phyloP scores from a whole-genome alignment of 2,888 invertebrate species.

The Limulus polyphemus region DNA sequence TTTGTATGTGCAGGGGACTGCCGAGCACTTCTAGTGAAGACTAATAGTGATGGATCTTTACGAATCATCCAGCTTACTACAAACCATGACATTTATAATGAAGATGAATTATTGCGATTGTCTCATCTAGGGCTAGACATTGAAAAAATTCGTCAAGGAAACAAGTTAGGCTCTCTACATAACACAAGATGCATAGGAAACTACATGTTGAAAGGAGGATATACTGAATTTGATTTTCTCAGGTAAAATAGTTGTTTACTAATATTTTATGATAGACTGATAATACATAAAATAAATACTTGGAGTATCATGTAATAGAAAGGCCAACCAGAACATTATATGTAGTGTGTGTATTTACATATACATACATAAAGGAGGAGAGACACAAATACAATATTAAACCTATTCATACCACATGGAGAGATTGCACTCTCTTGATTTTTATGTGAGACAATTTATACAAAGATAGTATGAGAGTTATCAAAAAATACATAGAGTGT shows the following conservation, averaged over 20 bases:
- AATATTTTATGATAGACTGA: not conserved
- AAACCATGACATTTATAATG: slow-evolving; percentile 71
- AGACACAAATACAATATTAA: no score
- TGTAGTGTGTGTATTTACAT: no score
- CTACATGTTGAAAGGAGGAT: slow-evolving; percentile 71
- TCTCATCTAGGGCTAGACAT: slow-evolving; percentile 60
- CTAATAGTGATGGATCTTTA: slow-evolving; percentile 60
- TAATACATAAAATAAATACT: not conserved
- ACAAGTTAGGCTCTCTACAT: slow-evolving; percentile 56
- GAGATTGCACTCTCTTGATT: no score
- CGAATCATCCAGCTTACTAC: slow-evolving; percentile 66
- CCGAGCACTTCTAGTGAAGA: slow-evolving; percentile 64
- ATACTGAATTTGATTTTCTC: slow-evolving; percentile 65
- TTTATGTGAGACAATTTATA: no score
- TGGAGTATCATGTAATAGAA: no score
- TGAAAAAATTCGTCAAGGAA: slow-evolving; percentile 53
- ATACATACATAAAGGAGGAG: no score
- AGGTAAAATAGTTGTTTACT: slow-evolving; percentile 30
- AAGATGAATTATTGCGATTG: slow-evolving; percentile 66
- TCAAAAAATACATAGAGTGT: no score
- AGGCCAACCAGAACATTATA: no score
- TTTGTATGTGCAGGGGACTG: slow-evolving; percentile 43
- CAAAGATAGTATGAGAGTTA: no score
- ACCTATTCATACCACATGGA: no score
- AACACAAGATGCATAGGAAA: slow-evolving; percentile 78